Evolutionary conservation across 1,140 invertebrate species (phyloP).

Genomic region (Formica exsecta): DNA sequence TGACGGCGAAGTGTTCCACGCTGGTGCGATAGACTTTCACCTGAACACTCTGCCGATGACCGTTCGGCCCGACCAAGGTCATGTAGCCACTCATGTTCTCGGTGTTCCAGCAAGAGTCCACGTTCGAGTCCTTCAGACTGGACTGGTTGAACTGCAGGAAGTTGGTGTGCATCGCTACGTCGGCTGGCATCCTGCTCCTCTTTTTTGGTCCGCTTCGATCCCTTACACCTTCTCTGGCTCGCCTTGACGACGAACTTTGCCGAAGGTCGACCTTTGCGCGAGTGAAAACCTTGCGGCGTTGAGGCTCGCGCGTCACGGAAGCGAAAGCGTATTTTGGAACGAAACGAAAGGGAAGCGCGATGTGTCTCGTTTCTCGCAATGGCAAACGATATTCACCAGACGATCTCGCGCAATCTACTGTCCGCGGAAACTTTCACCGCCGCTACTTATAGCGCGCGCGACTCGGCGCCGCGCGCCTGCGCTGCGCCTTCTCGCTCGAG

Average conservation of each 20-base stretch:
- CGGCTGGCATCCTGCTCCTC: conserved; percentile 83
- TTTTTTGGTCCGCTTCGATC: conserved; percentile 17
- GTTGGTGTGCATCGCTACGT: conserved; percentile 84
- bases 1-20: conserved; percentile 90
- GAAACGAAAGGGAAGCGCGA: conserved; percentile 17
- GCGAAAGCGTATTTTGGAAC: not conserved
- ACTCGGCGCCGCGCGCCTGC: conserved; percentile 27
- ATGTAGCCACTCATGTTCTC: conserved; percentile 89
- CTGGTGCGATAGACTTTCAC: conserved; percentile 90
- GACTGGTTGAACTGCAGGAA: conserved; percentile 81
- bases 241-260: conserved; percentile 6
- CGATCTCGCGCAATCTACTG: conserved; percentile 65
- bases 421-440: conserved; percentile 68
- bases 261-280: conserved; percentile 14
- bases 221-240: not conserved
- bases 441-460: conserved; percentile 72
- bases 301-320: not conserved
- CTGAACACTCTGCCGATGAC: conserved; percentile 88
- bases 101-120: conserved; percentile 87
- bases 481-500: conserved; percentile 9
- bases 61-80: conserved; percentile 88
- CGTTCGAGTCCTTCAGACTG: conserved; percentile 78
- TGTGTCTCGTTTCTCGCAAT: not conserved
- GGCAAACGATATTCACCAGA: not conserved
- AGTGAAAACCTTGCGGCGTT: not conserved